phyloP scores from a whole-genome alignment of 64 coral and sea anemone genomes.

The Actinia equina region DNA sequence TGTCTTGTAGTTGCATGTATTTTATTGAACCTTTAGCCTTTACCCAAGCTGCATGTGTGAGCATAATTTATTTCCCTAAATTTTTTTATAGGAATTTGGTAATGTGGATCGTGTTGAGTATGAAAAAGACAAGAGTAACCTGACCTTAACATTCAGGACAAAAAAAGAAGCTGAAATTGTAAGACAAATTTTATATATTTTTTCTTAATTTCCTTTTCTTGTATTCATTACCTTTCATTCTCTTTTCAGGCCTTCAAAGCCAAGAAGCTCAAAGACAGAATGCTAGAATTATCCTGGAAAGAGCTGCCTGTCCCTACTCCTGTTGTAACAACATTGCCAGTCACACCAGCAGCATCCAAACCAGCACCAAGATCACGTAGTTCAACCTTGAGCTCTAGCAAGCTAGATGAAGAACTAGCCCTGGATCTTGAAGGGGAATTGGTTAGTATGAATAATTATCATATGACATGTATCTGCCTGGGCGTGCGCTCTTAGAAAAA shows the following conservation, averaged over 20 bases:
- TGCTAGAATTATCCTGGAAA: conserved; percentile 47
- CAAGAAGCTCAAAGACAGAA: conserved; percentile 37
- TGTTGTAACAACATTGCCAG: not conserved
- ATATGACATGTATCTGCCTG: too few relatives aligned
- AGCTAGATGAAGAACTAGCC: conserved; percentile 35
- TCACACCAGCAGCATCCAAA: conserved; percentile 11
- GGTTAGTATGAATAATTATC: conserved; percentile 26
- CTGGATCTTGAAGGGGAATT: conserved; percentile 44
- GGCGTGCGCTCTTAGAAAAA: too few relatives aligned
- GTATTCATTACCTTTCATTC: not conserved
- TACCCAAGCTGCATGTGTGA: too few relatives aligned
- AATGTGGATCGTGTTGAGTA: conserved; percentile 91
- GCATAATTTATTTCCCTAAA: not conserved
- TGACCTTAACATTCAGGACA: conserved; percentile 81
- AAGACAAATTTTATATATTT: conserved; percentile 16
- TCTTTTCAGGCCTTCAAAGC: conserved; percentile 46
- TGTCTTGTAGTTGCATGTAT: not conserved
- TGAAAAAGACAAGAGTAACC: conserved; percentile 46
- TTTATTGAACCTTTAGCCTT: not conserved
- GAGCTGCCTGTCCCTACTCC: conserved; percentile 8
- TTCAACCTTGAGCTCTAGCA: conserved; percentile 22
- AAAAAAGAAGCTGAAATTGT: conserved; percentile 97
- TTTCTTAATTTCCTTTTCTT: not conserved
- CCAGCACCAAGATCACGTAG: not conserved
- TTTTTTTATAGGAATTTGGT: conserved; percentile 83